A percentile compares a stretch with the other conserved stretches of the same genome.
Evolutionary conservation across 1,140 invertebrate species (phyloP).

Genomic region (Diorhabda sublineata): DNA sequence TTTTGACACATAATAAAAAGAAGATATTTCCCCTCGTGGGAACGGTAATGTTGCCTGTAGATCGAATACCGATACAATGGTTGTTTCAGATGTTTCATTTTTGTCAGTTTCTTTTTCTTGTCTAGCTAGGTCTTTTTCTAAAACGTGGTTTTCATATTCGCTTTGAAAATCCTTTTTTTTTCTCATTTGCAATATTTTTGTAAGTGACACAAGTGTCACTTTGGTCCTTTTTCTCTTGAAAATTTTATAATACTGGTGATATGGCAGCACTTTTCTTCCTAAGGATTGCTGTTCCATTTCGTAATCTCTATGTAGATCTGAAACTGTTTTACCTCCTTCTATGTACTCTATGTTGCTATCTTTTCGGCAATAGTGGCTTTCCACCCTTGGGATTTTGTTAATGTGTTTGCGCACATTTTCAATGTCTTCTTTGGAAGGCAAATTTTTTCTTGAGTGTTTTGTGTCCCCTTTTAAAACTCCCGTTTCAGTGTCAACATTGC

Average conservation of each 20-base stretch:
- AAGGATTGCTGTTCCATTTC: neutral
- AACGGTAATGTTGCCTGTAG: constrained; percentile 37
- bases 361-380: constrained; percentile 30
- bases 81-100: constrained; percentile 32
- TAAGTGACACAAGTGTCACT: constrained; percentile 22
- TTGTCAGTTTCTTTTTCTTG: constrained; percentile 11
- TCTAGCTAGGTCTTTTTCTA: constrained; percentile 35
- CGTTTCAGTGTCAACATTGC: neutral
- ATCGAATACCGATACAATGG: constrained; percentile 27
- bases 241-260: no score
- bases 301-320: constrained; percentile 31
- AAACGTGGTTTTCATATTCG: constrained; percentile 21
- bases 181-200: constrained; percentile 29
- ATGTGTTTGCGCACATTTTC: constrained; percentile 21
- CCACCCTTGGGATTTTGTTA: constrained; percentile 28
- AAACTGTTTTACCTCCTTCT: constrained; percentile 29
- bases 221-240: constrained; percentile 28
- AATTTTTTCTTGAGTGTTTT: neutral
- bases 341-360: constrained; percentile 29
- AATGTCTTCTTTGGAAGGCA: neutral
- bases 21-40: constrained; percentile 32
- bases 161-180: constrained; percentile 15
- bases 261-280: no score
- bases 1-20: constrained; percentile 39
- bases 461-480: neutral